Evolutionary conservation across 2,113 vertebrate species (phyloP).

Genomic region (Catharus fuscescens): DNA sequence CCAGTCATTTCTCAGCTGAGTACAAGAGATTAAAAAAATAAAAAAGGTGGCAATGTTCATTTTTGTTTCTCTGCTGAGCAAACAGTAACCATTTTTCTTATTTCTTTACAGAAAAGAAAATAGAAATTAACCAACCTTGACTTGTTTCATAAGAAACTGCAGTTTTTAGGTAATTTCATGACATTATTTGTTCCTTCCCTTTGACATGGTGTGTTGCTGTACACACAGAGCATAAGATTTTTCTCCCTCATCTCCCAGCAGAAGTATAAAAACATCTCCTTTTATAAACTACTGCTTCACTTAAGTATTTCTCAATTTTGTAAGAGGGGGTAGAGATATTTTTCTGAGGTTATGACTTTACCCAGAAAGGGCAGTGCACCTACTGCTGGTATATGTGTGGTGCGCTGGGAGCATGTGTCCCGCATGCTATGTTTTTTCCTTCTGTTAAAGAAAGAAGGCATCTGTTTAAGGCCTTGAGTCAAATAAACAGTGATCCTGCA

Average conservation of each 20-base stretch:
- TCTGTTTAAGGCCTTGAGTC: neutral
- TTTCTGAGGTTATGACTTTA: neutral
- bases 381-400: neutral
- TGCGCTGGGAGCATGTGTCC: neutral
- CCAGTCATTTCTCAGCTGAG: neutral
- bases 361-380: neutral
- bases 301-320: neutral
- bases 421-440: neutral
- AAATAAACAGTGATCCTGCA: neutral
- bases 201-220: neutral
- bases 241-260: neutral
- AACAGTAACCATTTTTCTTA: neutral
- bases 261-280: neutral
- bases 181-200: neutral
- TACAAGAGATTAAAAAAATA: neutral
- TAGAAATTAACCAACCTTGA: neutral
- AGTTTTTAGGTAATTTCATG: neutral
- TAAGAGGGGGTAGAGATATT: neutral
- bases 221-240: neutral
- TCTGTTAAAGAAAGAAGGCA: neutral
- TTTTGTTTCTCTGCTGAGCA: neutral
- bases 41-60: fast-evolving
- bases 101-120: neutral
- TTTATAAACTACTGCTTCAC: neutral
- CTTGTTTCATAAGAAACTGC: neutral